phyloP scores from a whole-genome alignment of 2,797 vertebrate genomes.

The Schizothorax lantsangensis region DNA sequence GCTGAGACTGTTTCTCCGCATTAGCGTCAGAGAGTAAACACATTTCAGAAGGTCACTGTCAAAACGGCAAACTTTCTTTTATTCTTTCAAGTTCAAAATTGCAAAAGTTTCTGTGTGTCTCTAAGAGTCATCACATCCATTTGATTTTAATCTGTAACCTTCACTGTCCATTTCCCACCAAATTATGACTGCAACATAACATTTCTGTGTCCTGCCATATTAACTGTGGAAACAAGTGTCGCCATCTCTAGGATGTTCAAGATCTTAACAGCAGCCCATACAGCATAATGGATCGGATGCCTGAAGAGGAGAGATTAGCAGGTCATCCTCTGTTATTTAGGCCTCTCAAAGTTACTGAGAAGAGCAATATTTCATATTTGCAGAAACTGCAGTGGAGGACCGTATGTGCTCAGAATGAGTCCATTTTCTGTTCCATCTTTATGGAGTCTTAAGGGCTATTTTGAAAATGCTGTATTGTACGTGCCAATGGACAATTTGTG shows the following conservation, averaged over 20 bases:
- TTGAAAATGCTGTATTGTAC: neutral
- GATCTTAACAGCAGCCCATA: neutral
- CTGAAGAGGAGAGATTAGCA: conserved; percentile 29
- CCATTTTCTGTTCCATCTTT: neutral
- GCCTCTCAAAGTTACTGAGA: conserved; percentile 16
- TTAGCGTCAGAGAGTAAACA: conserved; percentile 48
- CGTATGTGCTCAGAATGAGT: neutral
- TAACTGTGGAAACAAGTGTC: neutral
- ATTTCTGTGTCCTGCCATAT: conserved; percentile 24
- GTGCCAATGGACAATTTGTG: neutral
- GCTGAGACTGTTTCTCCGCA: conserved; percentile 42
- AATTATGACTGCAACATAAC: neutral
- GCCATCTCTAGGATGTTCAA: neutral
- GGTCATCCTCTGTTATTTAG: conserved; percentile 21
- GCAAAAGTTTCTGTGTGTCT: neutral
- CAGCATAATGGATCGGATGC: neutral
- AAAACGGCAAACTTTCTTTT: conserved; percentile 18
- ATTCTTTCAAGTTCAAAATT: conserved; percentile 5
- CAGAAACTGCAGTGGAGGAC: conserved; percentile 24
- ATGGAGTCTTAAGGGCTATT: neutral
- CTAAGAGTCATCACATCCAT: neutral
- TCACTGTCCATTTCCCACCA: neutral
- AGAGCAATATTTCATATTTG: conserved; percentile 16
- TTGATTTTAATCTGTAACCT: neutral
- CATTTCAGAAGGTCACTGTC: conserved; percentile 28